A percentile compares a stretch with the other conserved stretches of the same genome.
These are phyloP conservation scores for Corticium candelabrum DNA, from an alignment of 37 sponge, comb jelly and placozoan genomes.

Conservation along the genomic window DNA sequence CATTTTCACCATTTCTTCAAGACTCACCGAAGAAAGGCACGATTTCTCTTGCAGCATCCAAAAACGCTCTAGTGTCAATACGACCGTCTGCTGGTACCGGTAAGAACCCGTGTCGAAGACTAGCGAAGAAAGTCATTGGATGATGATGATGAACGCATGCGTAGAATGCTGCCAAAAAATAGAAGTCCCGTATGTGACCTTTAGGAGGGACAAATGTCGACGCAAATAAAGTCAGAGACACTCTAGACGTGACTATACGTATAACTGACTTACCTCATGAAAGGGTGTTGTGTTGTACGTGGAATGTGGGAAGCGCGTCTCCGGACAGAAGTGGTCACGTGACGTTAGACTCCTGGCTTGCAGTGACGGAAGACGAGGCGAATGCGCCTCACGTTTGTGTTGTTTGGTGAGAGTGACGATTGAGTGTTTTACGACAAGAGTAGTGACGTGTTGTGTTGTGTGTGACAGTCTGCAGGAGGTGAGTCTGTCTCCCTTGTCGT, in stretches of 20 bases:
- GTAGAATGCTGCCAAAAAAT: too few species aligned
- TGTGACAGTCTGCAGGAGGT: not conserved
- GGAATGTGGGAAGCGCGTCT: too few species aligned
- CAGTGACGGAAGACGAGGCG: too few species aligned
- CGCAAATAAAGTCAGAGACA: not conserved
- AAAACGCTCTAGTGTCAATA: constrained; percentile 46
- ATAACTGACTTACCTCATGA: not conserved
- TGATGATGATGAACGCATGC: too few species aligned
- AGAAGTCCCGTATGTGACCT: too few species aligned
- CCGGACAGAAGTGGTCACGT: too few species aligned
- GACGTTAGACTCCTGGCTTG: too few species aligned
- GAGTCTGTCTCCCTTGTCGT: not conserved
- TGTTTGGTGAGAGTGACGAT: too few species aligned
- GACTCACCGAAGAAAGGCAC: constrained; percentile 67
- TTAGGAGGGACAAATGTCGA: not conserved
- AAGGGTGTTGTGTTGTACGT: not conserved
- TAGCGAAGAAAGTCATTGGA: constrained; percentile 60
- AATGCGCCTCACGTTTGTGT: too few species aligned
- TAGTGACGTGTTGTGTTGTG: too few species aligned
- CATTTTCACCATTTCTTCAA: too few species aligned
- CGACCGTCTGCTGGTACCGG: constrained; percentile 31
- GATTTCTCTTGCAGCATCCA: constrained; percentile 44
- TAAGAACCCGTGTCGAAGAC: constrained; percentile 33
- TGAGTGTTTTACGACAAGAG: too few species aligned
- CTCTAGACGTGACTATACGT: not conserved